These are phyloP conservation scores for Falco naumanni DNA, from an alignment of 2,797 vertebrate species.

Conservation along the genomic window DNA sequence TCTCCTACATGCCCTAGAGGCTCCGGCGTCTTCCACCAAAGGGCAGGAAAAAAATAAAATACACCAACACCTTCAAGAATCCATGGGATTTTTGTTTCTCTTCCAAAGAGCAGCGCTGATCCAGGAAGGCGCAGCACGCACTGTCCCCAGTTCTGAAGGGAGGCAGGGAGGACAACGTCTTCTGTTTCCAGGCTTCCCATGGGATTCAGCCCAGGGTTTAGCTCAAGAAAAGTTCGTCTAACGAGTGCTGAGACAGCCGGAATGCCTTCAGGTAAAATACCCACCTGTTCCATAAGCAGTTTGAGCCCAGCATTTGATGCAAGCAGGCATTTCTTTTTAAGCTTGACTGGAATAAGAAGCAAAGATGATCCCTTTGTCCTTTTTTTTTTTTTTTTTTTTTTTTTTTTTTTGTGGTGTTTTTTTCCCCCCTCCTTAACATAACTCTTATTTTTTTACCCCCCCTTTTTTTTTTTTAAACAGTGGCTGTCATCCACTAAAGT, in stretches of 20 bases:
- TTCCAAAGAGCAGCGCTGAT: background rate
- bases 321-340: background rate
- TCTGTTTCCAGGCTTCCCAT: background rate
- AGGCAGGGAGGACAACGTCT: background rate
- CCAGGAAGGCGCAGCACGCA: background rate
- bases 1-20: background rate
- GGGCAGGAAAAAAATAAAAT: background rate
- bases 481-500: background rate
- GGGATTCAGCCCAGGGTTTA: background rate
- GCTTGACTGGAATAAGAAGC: background rate
- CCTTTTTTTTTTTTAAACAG: background rate
- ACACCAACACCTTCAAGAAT: background rate
- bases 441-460: too few relatives aligned
- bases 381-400: background rate
- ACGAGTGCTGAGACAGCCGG: background rate
- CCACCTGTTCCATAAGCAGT: accelerated
- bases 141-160: background rate
- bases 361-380: background rate
- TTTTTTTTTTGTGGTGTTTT: too few relatives aligned
- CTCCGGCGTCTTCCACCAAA: background rate
- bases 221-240: background rate
- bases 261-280: background rate
- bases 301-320: background rate
- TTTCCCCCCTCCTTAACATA: accelerated
- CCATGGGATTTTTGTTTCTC: background rate